Base-by-base conservation (phyloP, 2,797 vertebrate genomes). In the Acrocephalus scirpaceus region DNA sequence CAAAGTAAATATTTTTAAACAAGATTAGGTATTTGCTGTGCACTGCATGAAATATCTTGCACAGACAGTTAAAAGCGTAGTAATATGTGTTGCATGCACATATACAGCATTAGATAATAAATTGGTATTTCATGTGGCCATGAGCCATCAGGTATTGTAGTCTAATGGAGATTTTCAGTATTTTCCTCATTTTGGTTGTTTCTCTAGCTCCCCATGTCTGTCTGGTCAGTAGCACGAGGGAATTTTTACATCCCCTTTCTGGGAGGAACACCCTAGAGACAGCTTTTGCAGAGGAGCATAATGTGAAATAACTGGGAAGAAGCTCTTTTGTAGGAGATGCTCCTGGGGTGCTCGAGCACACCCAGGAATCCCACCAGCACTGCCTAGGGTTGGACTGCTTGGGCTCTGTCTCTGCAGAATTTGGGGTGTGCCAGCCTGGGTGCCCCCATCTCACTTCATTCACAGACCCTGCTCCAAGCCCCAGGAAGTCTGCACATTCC, bases 1-100 rank as follows among this genome's bases (percentile, higher is more conserved):
- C 30, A 65, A 73, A 94, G 26, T 13, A 48, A 66, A 71, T 15
- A 16, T 69, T 96, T 95, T 75, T 45, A 77, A 83, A 61, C 14
- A 48, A 83, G 21, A 54, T 48, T 54, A 85, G 45, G 5, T 67
- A 34, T 56, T 74, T 92, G 13, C 20, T 72, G 34, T 45, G 19
- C 1, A 1, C 19, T 58, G 89, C 10, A 54, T 36, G n/a, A 69
- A 94, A 61, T 56, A 27, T 5, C 26, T 62, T 65, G 11, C 50
- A 75, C 22, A 38, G 38, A 18, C 13, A 62, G 23, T 36, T 83
- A 6, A 27, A 95, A 72, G 40, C 16, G 13, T 32, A 82, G 7
- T n/a, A 73, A 54, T 57, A 14, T 7, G 7, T 83, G 32, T 50
- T 82, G 38, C 7, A 53, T 44, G 20, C 34, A 26, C 51, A 38